phyloP scores from a whole-genome alignment of 2,797 vertebrate species.

The Rallus crepitans region DNA sequence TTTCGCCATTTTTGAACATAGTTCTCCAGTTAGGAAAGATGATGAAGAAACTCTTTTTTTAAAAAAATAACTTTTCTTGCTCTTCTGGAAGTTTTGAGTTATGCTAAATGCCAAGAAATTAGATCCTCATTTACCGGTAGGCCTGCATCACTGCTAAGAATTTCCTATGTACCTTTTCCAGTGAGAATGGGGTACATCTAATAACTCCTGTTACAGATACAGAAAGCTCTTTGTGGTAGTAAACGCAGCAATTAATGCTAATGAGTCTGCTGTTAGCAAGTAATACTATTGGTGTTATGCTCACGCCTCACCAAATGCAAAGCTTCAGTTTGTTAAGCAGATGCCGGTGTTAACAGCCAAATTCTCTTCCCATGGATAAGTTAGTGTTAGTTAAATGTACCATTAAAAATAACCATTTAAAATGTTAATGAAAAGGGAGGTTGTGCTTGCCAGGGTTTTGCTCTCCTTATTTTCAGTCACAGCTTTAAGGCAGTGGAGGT shows the following conservation, averaged over 20 bases:
- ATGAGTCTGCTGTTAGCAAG: conserved; percentile 70
- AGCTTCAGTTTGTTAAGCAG: conserved; percentile 75
- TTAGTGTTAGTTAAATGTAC: conserved; percentile 78
- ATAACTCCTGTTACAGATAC: conserved; percentile 49
- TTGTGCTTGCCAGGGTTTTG: conserved; percentile 18
- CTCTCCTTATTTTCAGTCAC: background rate
- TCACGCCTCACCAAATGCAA: conserved; percentile 45
- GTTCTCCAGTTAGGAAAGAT: background rate
- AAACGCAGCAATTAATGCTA: conserved; percentile 71
- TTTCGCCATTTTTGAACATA: background rate
- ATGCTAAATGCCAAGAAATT: background rate
- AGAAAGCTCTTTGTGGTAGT: conserved; percentile 52
- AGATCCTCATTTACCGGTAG: background rate
- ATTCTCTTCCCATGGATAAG: conserved; percentile 72
- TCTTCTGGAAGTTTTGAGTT: background rate
- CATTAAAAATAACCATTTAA: conserved; percentile 77
- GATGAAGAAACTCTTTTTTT: background rate
- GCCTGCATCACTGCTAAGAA: background rate
- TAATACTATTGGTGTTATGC: conserved; percentile 58
- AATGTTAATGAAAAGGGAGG: conserved; percentile 69
- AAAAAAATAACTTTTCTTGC: background rate
- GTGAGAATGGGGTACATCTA: conserved; percentile 15
- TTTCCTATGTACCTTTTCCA: conserved; percentile 21
- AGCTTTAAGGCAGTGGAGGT: background rate
- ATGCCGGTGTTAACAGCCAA: conserved; percentile 71